Percentiles rank a stretch among this genome's conserved stretches.
These are phyloP conservation scores for Sclerodermus sp. DNA, from an alignment of 2,888 invertebrate species.

Conservation along the genomic window DNA sequence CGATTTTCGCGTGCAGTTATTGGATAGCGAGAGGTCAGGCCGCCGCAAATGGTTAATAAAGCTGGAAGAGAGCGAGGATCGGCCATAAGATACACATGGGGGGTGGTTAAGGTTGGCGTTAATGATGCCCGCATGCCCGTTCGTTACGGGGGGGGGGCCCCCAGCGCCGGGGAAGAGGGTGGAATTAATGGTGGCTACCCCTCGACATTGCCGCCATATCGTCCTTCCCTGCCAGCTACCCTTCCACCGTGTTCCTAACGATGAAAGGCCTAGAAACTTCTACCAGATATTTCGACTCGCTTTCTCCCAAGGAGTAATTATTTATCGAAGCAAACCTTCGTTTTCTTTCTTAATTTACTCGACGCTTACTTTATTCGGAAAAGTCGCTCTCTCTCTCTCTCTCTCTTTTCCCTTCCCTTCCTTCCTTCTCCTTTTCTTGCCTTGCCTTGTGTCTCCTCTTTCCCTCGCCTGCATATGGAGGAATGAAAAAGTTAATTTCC, in stretches of 20 bases:
- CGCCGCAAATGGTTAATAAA: conserved; percentile 43
- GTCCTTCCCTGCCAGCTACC: background rate
- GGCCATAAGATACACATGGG: conserved; percentile 41
- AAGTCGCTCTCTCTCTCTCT: too few species aligned
- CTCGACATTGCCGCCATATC: conserved; percentile 17
- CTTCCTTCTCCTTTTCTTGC: too few species aligned
- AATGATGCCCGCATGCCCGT: conserved; percentile 48
- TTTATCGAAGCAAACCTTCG: too few species aligned
- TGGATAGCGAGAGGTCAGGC: conserved; percentile 34
- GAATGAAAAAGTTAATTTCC: too few species aligned
- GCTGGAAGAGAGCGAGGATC: conserved; percentile 30
- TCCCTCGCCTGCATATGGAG: too few species aligned
- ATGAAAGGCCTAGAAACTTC: background rate
- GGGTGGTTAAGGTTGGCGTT: conserved; percentile 49
- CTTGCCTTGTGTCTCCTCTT: too few species aligned
- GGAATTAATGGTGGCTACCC: conserved; percentile 39
- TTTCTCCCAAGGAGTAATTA: too few species aligned
- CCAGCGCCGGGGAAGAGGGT: conserved; percentile 26
- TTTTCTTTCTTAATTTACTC: too few species aligned
- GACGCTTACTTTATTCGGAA: too few species aligned
- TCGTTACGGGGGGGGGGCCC: conserved; percentile 25
- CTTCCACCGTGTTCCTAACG: background rate
- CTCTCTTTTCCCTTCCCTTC: too few species aligned
- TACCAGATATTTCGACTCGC: too few species aligned
- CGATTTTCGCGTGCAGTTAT: conserved; percentile 33